These are phyloP conservation scores for Cantharis rufa DNA, from an alignment of 2,888 invertebrate species.

Conservation along the genomic window DNA sequence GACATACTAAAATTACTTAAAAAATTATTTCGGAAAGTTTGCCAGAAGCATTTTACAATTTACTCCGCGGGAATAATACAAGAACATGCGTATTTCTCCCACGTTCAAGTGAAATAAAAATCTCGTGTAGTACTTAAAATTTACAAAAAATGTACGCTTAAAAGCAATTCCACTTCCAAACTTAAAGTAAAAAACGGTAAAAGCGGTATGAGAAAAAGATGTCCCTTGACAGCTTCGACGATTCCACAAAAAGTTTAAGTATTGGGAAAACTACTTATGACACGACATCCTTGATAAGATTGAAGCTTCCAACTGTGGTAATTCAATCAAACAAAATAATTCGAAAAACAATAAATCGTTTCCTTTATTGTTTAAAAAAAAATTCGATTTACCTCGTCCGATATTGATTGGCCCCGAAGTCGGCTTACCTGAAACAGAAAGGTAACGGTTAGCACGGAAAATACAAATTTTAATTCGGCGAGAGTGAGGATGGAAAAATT, in stretches of 20 bases:
- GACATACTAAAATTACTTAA: background rate
- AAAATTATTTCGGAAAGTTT: background rate
- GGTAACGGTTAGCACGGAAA: background rate
- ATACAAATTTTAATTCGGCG: background rate
- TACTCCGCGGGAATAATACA: background rate
- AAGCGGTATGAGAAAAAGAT: slow-evolving; percentile 11
- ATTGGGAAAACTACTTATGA: slow-evolving; percentile 11
- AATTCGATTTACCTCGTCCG: background rate
- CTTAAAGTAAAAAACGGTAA: slow-evolving; percentile 14
- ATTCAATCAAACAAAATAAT: background rate
- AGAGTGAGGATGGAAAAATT: background rate
- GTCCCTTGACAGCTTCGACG: slow-evolving; percentile 14
- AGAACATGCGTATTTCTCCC: background rate
- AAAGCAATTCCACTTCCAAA: slow-evolving; percentile 23
- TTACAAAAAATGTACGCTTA: slow-evolving; percentile 5
- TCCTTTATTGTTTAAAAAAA: background rate
- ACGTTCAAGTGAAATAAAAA: slow-evolving; percentile 10
- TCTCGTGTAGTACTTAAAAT: slow-evolving; percentile 4
- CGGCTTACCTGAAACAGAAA: background rate
- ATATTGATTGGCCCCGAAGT: background rate
- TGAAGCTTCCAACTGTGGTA: background rate
- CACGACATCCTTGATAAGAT: background rate
- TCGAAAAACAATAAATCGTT: background rate
- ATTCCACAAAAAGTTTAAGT: slow-evolving; percentile 9
- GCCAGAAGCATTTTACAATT: background rate